Evolutionary conservation across 2,888 invertebrate species (phyloP), one percentile per base, ranked within the genome.

Genomic region (Alsophila aescularia): DNA sequence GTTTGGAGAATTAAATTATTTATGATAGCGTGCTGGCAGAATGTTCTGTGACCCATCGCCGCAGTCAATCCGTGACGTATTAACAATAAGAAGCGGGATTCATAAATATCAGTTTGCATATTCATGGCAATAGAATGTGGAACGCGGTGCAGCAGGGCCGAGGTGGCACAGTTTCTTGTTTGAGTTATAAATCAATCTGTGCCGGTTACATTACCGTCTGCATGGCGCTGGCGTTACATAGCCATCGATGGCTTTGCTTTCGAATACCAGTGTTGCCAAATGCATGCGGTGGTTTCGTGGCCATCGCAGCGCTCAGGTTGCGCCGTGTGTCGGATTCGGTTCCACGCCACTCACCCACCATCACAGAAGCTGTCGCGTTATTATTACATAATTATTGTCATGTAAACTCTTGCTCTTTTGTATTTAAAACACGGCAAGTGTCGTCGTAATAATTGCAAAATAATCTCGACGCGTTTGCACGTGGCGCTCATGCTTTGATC

Each of bases 121-220:
- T 87, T 88, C 81, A 85, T 85, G 77, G 78, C 73, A 77, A 80
- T 82, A 83, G 80, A 85, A 85, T 84, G 83, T 85, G 72, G 83
- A 81, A 77, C 84, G 75, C 77, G 75, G 73, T 80, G 80, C 77
- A 79, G 72, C 80, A 84, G 83, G 84, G 82, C 87, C 83, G 87
- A 87, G 86, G 86, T 84, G 87, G 85, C 87, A 87, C 83, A 83
- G 86, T 87, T 89, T 87, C 85, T 86, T 82, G 83, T 85, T 86
- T 77, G 75, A 83, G 79, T 80, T 85, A 81, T 89, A 87, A 90
- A 87, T 88, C 85, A 86, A 84, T 86, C 78, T 81, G 87, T 83
- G 83, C 87, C 75, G 85, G 86, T 83, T 89, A 85, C 85, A 88
- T 87, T 83, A 85, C 77, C 73, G 79, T 83, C 77, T 81, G 72